These are phyloP conservation scores for Conger conger DNA, from an alignment of 2,113 vertebrate species.

Conservation along the genomic window DNA sequence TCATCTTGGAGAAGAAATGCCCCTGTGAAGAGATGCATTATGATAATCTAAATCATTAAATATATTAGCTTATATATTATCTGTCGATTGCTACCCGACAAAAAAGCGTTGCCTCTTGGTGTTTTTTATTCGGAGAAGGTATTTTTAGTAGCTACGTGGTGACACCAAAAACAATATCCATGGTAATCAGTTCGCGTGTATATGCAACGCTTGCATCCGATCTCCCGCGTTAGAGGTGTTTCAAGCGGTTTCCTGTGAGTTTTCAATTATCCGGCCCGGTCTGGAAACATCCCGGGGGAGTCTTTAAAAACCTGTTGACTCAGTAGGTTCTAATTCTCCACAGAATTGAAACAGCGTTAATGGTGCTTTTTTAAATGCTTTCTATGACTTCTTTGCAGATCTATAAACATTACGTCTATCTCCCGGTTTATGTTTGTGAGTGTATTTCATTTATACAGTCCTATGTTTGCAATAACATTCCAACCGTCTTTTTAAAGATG, in stretches of 20 bases:
- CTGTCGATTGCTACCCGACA: not conserved
- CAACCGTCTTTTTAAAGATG: not conserved
- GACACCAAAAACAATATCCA: not conserved
- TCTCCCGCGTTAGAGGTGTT: not conserved
- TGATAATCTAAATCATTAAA: too few relatives aligned
- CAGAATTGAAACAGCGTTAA: not conserved
- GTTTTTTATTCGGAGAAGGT: not conserved
- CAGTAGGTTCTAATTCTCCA: slow-evolving; percentile 3
- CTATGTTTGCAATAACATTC: not conserved
- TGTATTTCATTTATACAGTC: not conserved
- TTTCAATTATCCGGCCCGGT: not conserved
- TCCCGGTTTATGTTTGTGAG: not conserved
- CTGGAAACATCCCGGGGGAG: slow-evolving; percentile 10
- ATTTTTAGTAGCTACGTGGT: not conserved
- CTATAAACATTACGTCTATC: not conserved
- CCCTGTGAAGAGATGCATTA: not conserved
- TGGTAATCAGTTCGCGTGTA: not conserved
- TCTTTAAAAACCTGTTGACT: not conserved
- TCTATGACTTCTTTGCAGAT: not conserved
- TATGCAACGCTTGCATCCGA: not conserved
- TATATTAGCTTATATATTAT: too few relatives aligned
- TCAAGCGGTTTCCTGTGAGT: not conserved
- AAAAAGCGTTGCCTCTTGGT: not conserved
- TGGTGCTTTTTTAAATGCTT: not conserved
- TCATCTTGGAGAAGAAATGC: not conserved